A percentile compares a stretch with the other conserved stretches of the same genome.
These are phyloP conservation scores for Synanthedon formicaeformis DNA, from an alignment of 2,888 invertebrate genomes.

Conservation along the genomic window DNA sequence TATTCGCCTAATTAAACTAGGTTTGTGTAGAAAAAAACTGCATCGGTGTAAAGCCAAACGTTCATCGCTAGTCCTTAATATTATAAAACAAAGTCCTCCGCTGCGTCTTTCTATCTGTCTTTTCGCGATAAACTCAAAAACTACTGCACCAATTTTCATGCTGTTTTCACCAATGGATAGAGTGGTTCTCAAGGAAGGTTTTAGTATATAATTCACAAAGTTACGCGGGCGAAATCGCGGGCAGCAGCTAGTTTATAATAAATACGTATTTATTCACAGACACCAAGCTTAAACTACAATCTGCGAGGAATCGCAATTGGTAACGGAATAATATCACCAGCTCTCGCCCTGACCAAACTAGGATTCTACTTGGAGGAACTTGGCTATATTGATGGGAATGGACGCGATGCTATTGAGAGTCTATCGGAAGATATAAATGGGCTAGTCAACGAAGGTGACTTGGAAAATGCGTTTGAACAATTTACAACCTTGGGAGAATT, in stretches of 20 bases:
- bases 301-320: conserved; percentile 83
- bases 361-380: conserved; percentile 57
- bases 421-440: conserved; percentile 61
- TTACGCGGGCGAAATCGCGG: too few relatives aligned
- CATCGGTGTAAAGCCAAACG: background rate
- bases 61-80: background rate
- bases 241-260: too few relatives aligned
- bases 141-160: too few relatives aligned
- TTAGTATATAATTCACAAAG: too few relatives aligned
- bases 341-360: conserved; percentile 38
- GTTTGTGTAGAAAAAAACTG: background rate
- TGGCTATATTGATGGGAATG: conserved; percentile 76
- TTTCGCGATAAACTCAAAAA: too few relatives aligned
- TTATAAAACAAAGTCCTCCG: too few relatives aligned
- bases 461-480: conserved; percentile 69
- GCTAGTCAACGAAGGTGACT: conserved; percentile 63
- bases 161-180: too few relatives aligned
- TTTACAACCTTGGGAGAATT: conserved; percentile 73
- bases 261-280: conserved; percentile 32
- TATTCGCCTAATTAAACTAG: background rate
- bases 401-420: conserved; percentile 67
- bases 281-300: conserved; percentile 71
- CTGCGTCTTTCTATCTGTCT: too few relatives aligned
- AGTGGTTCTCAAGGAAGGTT: too few relatives aligned
- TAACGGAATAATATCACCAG: conserved; percentile 87